Evolutionary conservation across 2,797 vertebrate species (phyloP).

Genomic region (Aulostomus chinensis): DNA sequence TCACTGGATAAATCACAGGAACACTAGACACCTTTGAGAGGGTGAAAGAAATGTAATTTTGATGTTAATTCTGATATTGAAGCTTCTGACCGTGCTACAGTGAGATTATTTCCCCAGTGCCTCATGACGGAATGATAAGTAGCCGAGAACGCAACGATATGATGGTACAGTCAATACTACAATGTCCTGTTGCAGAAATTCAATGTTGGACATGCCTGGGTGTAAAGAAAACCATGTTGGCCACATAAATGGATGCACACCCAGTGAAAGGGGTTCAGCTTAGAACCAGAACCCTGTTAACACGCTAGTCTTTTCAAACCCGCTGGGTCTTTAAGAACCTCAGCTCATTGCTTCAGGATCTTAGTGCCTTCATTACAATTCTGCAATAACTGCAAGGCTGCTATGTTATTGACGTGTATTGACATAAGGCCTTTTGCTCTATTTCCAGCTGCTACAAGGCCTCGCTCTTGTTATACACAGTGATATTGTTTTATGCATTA

Average conservation of each 20-base stretch:
- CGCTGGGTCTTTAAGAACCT: too few relatives aligned
- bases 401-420: too few relatives aligned
- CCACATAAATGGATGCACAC: constrained; percentile 17
- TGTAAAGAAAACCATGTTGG: constrained; percentile 12
- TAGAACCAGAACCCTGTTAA: too few relatives aligned
- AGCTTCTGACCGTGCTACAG: constrained; percentile 15
- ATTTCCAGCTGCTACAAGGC: too few relatives aligned
- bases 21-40: constrained; percentile 2
- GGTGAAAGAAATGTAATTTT: constrained; percentile 16
- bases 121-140: constrained; percentile 33
- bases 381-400: too few relatives aligned
- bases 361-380: too few relatives aligned
- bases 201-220: background rate
- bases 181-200: constrained; percentile 13
- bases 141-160: constrained; percentile 20
- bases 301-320: too few relatives aligned
- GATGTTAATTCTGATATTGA: constrained; percentile 24
- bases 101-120: constrained; percentile 26
- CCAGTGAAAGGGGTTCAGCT: too few relatives aligned
- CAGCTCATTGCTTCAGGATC: too few relatives aligned
- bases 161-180: constrained; percentile 31
- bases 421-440: too few relatives aligned
- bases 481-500: too few relatives aligned
- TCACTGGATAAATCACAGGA: constrained; percentile 1
- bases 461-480: too few relatives aligned